Evolutionary conservation across 2,888 invertebrate species (phyloP).

Genomic region (Meiosimyza decipiens): DNA sequence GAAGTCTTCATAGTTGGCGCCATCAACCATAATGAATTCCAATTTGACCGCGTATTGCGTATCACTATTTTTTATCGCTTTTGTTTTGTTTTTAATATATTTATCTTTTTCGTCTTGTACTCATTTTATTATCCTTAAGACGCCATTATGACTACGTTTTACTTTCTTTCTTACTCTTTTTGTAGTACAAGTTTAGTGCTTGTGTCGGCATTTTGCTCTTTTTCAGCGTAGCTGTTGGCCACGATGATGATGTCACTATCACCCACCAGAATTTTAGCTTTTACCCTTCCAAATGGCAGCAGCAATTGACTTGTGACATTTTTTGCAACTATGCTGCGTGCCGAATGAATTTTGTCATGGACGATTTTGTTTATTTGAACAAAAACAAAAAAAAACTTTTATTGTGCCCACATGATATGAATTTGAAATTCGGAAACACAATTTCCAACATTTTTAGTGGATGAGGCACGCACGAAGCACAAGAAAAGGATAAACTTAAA

Average conservation of each 20-base stretch:
- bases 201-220: background rate
- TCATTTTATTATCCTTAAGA: background rate
- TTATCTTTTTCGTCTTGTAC: background rate
- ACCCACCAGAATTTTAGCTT: background rate
- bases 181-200: background rate
- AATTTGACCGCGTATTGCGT: too few relatives aligned
- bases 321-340: constrained; percentile 6
- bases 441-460: too few relatives aligned
- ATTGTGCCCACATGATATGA: background rate
- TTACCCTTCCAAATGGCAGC: too few relatives aligned
- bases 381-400: background rate
- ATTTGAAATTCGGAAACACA: too few relatives aligned
- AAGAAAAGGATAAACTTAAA: too few relatives aligned
- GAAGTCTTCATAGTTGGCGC: too few relatives aligned
- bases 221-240: background rate
- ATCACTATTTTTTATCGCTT: too few relatives aligned
- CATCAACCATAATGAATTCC: too few relatives aligned
- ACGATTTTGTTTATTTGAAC: background rate
- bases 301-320: background rate
- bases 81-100: too few relatives aligned
- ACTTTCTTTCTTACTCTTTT: background rate
- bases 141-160: constrained; percentile 6
- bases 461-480: too few relatives aligned
- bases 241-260: constrained; percentile 2
- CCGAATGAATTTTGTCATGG: background rate